A percentile compares a stretch with the other conserved stretches of the same genome.
These are phyloP conservation scores for Agapostemon virescens DNA, from an alignment of 2,888 invertebrate species.

Conservation along the genomic window DNA sequence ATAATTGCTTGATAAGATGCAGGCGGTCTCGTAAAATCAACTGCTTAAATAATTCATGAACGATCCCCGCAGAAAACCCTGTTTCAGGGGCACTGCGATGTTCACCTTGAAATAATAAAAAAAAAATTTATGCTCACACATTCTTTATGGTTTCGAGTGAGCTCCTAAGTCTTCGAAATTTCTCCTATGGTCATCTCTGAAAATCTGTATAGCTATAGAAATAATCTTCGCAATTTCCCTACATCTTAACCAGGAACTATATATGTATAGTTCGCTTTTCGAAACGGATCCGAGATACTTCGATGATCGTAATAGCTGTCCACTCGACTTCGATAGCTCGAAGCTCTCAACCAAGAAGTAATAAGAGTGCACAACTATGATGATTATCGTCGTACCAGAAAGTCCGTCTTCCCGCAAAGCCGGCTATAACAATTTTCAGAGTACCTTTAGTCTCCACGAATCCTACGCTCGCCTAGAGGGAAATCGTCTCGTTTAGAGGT, in stretches of 20 bases:
- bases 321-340: not conserved
- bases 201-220: not conserved
- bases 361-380: not conserved
- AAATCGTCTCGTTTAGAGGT: not conserved
- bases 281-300: not conserved
- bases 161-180: not conserved
- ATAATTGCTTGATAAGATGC: not conserved
- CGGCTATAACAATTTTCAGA: constrained; percentile 6
- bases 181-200: not conserved
- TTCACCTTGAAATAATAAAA: not conserved
- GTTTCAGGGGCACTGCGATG: not conserved
- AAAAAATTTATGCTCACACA: not conserved
- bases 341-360: not conserved
- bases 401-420: not conserved
- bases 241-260: not conserved
- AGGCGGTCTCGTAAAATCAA: not conserved
- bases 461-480: not conserved
- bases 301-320: not conserved
- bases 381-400: not conserved
- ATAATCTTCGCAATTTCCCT: not conserved
- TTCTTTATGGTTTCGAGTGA: not conserved
- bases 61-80: not conserved
- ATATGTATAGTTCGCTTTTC: not conserved
- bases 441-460: not conserved
- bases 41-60: not conserved